Conservation (phyloP, 2,888 invertebrate species). For the Harpagoxenus sublaevis region DNA sequence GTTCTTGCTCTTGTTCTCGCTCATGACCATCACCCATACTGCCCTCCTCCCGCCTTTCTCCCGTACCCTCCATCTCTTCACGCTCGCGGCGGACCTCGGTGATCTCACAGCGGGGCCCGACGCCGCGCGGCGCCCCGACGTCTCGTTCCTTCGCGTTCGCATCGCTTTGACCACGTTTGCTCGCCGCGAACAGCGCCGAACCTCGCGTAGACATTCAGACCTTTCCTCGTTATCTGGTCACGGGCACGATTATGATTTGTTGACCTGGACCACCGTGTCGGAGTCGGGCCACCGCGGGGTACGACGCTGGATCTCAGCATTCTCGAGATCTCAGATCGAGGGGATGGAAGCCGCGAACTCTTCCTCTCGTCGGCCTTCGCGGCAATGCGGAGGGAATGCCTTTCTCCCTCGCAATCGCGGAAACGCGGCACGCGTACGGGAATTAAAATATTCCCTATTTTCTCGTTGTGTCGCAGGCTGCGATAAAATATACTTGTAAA, state of each 20-base stretch:
- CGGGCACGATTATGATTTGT: slow-evolving; percentile 84
- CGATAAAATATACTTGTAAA: too few species aligned
- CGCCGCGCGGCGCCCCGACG: slow-evolving; percentile 52
- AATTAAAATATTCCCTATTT: background rate
- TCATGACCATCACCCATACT: slow-evolving; percentile 67
- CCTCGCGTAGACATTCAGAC: slow-evolving; percentile 74
- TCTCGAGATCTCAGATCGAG: slow-evolving; percentile 46
- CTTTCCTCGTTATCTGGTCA: slow-evolving; percentile 82
- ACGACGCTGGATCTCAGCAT: slow-evolving; percentile 36
- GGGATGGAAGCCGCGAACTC: slow-evolving; percentile 51
- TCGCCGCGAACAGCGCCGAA: slow-evolving; percentile 61
- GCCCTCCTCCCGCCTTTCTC: background rate
- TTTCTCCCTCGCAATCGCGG: slow-evolving; percentile 56
- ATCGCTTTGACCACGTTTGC: slow-evolving; percentile 37
- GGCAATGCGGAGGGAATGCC: slow-evolving; percentile 38
- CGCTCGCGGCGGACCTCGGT: slow-evolving; percentile 49
- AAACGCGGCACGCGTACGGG: slow-evolving; percentile 44
- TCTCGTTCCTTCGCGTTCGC: slow-evolving; percentile 50
- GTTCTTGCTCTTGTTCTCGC: slow-evolving; percentile 77
- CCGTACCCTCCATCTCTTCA: slow-evolving; percentile 6
- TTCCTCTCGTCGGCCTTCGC: slow-evolving; percentile 19
- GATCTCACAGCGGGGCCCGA: slow-evolving; percentile 45
- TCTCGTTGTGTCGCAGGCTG: background rate
- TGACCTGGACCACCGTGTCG: slow-evolving; percentile 83
- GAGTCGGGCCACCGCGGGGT: slow-evolving; percentile 74